Conservation (phyloP, 1,140 invertebrate genomes). For the Drosophila melanica region DNA sequence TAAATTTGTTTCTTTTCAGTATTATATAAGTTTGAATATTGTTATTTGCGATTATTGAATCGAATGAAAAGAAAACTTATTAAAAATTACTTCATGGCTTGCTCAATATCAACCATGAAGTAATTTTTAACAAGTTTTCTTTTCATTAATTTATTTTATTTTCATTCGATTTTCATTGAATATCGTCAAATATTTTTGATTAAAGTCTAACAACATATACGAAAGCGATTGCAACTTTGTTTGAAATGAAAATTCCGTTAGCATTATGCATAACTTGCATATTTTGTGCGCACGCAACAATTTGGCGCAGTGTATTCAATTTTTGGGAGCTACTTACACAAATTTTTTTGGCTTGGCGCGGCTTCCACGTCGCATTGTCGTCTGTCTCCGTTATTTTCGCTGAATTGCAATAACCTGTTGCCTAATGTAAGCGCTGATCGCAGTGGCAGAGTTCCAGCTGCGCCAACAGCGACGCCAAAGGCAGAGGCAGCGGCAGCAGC, state of each 20-base stretch:
- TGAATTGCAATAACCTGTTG: constrained; percentile 82
- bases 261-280: constrained; percentile 1
- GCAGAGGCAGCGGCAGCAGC: no score
- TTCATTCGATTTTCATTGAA: no score
- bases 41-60: no score
- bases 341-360: constrained; percentile 36
- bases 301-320: constrained; percentile 66
- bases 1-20: no score
- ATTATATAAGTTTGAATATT: no score
- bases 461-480: neutral
- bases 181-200: no score
- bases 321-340: constrained; percentile 79
- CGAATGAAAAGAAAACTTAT: no score
- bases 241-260: neutral
- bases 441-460: constrained; percentile 38
- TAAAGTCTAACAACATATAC: neutral
- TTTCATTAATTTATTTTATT: no score
- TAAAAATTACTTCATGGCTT: no score
- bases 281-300: constrained; percentile 26
- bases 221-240: neutral
- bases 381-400: constrained; percentile 60
- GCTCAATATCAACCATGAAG: no score
- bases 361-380: constrained; percentile 63
- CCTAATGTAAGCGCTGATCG: constrained; percentile 63
- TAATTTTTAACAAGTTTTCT: no score